Percentiles rank a stretch among this genome's conserved stretches.
These are phyloP conservation scores for Whitmania pigra DNA, from an alignment of 1,140 invertebrate genomes.

Conservation along the genomic window DNA sequence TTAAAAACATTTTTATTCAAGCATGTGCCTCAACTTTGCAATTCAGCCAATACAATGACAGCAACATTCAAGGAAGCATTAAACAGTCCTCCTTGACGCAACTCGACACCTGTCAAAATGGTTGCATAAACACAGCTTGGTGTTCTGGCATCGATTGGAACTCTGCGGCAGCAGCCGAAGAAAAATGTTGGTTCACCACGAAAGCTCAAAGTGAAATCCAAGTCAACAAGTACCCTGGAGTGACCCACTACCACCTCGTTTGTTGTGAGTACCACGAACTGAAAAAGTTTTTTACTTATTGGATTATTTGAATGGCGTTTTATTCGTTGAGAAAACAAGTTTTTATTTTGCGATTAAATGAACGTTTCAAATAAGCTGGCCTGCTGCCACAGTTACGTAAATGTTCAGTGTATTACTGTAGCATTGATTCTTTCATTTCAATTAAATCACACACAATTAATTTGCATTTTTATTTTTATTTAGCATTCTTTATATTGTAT, in stretches of 20 bases:
- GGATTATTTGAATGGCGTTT: neutral
- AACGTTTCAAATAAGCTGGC: too few species aligned
- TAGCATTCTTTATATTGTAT: too few species aligned
- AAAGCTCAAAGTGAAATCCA: neutral
- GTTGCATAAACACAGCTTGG: neutral
- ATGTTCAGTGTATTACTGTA: too few species aligned
- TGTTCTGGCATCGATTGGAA: conserved; percentile 9
- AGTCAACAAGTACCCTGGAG: neutral
- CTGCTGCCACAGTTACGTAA: too few species aligned
- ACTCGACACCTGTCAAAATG: neutral
- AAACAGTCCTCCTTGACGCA: neutral
- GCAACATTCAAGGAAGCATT: conserved; percentile 5
- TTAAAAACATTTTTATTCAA: neutral
- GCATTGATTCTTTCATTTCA: too few species aligned
- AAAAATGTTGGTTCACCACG: conserved; percentile 1
- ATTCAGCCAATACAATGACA: neutral
- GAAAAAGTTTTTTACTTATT: neutral
- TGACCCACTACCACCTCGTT: neutral
- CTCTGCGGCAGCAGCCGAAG: neutral
- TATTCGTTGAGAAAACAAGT: neutral
- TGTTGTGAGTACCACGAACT: neutral
- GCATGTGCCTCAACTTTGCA: neutral
- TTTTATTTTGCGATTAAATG: neutral
- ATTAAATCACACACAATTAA: too few species aligned
- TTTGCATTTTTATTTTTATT: too few species aligned